Conservation (phyloP, 2,797 vertebrate species). For the Rhincodon typus region DNA sequence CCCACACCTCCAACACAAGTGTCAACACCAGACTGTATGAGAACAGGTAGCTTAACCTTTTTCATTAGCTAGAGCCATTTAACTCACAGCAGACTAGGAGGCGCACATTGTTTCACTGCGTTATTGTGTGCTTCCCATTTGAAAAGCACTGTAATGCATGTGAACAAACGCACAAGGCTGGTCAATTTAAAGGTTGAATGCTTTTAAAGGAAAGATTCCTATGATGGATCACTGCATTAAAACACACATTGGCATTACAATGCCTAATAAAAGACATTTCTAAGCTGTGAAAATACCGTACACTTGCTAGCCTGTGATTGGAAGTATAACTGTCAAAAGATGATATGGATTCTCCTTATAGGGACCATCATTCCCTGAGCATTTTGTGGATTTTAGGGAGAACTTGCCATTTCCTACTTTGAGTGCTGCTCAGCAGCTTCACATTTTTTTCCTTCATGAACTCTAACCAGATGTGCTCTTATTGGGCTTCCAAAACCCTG, state of each 20-base stretch:
- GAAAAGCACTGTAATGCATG: not conserved
- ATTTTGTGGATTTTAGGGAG: too few species aligned
- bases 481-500: not conserved
- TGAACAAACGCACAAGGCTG: not conserved
- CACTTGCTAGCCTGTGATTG: not conserved
- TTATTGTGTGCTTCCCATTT: not conserved
- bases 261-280: not conserved
- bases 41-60: too few species aligned
- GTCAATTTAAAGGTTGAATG: not conserved
- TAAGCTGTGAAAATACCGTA: too few species aligned
- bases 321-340: too few species aligned
- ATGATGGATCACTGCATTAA: not conserved
- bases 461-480: not conserved
- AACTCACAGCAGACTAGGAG: too few species aligned
- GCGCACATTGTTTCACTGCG: too few species aligned
- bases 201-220: not conserved
- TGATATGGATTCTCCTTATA: too few species aligned
- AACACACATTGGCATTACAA: not conserved
- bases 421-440: not conserved
- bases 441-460: not conserved
- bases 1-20: too few species aligned
- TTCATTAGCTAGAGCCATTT: too few species aligned
- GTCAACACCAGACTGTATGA: too few species aligned
- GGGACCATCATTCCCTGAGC: too few species aligned
- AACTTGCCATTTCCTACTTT: too few species aligned